Base-by-base conservation (phyloP, 2,888 invertebrate genomes). In the Eupelmus urozonus region DNA sequence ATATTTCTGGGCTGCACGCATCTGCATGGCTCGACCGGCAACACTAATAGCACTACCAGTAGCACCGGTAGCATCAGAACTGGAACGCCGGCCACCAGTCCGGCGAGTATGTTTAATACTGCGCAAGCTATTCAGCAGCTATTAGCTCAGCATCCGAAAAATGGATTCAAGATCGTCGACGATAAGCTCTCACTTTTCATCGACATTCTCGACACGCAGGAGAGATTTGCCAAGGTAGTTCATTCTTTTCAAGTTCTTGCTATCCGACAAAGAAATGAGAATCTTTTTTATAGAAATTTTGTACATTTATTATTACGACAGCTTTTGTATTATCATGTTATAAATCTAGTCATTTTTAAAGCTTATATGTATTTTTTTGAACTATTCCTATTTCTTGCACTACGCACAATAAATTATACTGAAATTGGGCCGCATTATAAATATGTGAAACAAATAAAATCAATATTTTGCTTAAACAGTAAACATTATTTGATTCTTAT, bases 171-270 rank as follows among this genome's bases (percentile, higher is more conserved):
- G 85, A 94, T 94, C 87, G 93, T 94, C 91, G 95, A 95, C 87
- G 95, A 95, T 91, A 94, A 95, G 88, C 92, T 95, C 87, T 93
- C 94, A 57, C 92, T 96, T 65, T 95, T 95, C 91, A 94, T 95
- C 88, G 95, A 96, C 87, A 95, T 96, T 85, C 92, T 96, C 89
- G 95, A 95, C 88, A 94, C 95, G 72, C 95, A 96, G 91, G 95
- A 95, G 88, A 92, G 93, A 88, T 94, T 96, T 88, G 95, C 95
- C 87, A 94, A 95, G 95, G 95, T 95, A 90, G 91, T 88, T 86
- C 4, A 16, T 13, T 16, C 13, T 45, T 34, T 45, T 13, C 16
- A 16, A 34, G 34, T 34, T 5, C 34, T 9, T n/a, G n/a, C n/a
- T n/a, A n/a, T n/a, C n/a, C n/a, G n/a, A n/a, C n/a, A n/a, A n/a